These are phyloP conservation scores for Rhinolophus sinicus DNA, from an alignment of 2,113 vertebrate species.

Conservation along the genomic window DNA sequence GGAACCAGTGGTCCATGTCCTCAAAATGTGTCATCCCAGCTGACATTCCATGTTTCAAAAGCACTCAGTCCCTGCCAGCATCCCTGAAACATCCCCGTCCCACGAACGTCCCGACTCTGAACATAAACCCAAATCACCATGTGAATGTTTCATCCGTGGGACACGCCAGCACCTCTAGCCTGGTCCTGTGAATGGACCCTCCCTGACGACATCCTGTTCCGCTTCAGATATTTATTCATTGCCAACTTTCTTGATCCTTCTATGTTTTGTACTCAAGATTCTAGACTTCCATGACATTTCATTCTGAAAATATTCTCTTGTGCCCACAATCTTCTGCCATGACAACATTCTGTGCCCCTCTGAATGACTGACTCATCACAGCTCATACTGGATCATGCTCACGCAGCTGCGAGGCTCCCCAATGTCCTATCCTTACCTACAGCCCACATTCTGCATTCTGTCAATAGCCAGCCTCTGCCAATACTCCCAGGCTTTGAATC, in stretches of 20 bases:
- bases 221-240: neutral
- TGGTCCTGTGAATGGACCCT: neutral
- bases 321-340: neutral
- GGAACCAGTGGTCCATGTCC: neutral
- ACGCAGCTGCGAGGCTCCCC: neutral
- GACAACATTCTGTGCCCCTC: too few relatives aligned
- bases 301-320: neutral
- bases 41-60: neutral
- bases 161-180: neutral
- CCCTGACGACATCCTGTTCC: neutral
- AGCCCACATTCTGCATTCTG: neutral
- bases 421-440: neutral
- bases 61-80: neutral
- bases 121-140: neutral
- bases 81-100: neutral
- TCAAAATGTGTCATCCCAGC: neutral
- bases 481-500: neutral
- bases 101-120: neutral
- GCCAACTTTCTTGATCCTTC: neutral
- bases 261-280: neutral
- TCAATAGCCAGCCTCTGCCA: neutral
- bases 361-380: neutral
- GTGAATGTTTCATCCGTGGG: neutral
- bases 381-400: accelerated
- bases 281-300: neutral